phyloP scores from a whole-genome alignment of 2,888 invertebrate species.

The Cephus pygmeus region DNA sequence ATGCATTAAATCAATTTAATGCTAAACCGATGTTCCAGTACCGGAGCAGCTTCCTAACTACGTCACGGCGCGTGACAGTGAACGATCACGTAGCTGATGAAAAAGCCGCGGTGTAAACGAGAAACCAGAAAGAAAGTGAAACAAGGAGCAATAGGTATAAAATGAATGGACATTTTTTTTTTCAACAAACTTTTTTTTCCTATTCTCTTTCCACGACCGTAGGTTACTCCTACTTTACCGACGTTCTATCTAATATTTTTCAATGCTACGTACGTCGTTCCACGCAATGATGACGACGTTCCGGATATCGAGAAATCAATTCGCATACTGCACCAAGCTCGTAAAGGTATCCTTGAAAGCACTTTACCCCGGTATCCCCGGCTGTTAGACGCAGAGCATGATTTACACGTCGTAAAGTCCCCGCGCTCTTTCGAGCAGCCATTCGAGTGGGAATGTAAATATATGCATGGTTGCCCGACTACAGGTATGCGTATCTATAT shows the following conservation, averaged over 20 bases:
- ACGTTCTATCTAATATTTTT: background rate
- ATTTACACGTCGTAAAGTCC: slow-evolving; percentile 50
- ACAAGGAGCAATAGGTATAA: background rate
- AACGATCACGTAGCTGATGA: slow-evolving; percentile 1
- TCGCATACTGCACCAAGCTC: background rate
- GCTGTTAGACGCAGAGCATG: slow-evolving; percentile 25
- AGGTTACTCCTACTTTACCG: background rate
- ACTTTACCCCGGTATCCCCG: slow-evolving; percentile 19
- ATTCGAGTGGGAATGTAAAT: background rate
- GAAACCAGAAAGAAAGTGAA: background rate
- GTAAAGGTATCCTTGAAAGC: slow-evolving; percentile 1
- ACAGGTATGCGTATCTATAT: background rate
- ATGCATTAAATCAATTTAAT: background rate
- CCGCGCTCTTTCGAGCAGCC: background rate
- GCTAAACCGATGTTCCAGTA: background rate
- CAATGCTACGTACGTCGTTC: background rate
- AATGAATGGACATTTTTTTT: background rate
- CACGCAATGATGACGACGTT: background rate
- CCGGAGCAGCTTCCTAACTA: background rate
- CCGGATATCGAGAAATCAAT: background rate
- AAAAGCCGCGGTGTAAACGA: slow-evolving; percentile 4
- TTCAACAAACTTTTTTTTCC: background rate
- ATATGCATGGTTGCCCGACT: background rate
- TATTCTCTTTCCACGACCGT: background rate
- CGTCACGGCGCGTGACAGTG: slow-evolving; percentile 9